Base-by-base conservation (phyloP, 1,140 invertebrate species). In the Drosophila nannoptera region DNA sequence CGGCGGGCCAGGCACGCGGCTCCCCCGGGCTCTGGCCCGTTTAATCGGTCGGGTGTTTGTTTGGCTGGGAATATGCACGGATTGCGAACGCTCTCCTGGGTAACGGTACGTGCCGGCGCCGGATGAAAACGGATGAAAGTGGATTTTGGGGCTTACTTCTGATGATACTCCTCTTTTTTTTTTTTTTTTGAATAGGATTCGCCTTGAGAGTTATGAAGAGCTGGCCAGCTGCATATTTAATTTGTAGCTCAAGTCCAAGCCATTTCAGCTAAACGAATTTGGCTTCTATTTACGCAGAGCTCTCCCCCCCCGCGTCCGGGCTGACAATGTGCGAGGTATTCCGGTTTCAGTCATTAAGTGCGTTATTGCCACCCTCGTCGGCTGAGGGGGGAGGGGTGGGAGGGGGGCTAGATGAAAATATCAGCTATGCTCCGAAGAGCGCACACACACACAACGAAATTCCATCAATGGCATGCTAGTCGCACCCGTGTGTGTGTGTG, bases 61-160 rank as follows among this genome's bases (percentile, higher is more conserved):
- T 32, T 40, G 31, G n/a, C 22, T 2, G 22, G 22, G 22, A 12
- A 49, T 63, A 45, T 59, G 66, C 75, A 67, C 61, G 78, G 80
- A 78, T 83, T 83, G 84, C 76, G 80, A 76, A 83, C 80, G 84
- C 80, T 84, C 76, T 76, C 76, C 55, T 78, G 75, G 69, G 64
- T 61, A 63, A 78, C 7, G 56, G 46, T 60, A 61, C 67, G 67
- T 69, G 59, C 48, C 36, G 52, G 63, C 14, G 68, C 42, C 69
- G 70, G 50, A 35, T 54, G 50, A 4, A 33, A 42, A 60, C 14
- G 67, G 48, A 64, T 65, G n/a, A n/a, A n/a, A n/a, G n/a, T n/a
- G n/a, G n/a, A n/a, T 64, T 54, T 31, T 33, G 8, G 16, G 50
- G 32, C 38, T 50, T 53, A 29, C 1, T 22, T 22, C 22, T 22